These are phyloP conservation scores for Sphenodon punctatus DNA, from an alignment of 2,797 vertebrate genomes.

Conservation along the genomic window DNA sequence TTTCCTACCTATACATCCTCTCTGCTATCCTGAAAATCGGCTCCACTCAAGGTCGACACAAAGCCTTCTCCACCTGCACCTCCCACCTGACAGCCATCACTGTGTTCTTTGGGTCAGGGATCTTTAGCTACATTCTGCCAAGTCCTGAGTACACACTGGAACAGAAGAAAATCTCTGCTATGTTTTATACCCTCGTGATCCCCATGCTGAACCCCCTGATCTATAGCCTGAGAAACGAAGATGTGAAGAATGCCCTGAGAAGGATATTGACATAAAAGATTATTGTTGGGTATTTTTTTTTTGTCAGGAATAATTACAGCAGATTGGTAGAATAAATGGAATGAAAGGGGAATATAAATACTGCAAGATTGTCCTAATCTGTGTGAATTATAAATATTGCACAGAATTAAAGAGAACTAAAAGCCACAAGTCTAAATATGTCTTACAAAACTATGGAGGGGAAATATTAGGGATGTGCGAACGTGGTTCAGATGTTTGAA, in stretches of 20 bases:
- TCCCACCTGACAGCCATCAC: not conserved
- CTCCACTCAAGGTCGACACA: not conserved
- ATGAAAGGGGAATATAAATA: too few species aligned
- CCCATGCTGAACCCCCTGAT: conserved; percentile 11
- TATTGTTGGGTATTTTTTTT: not conserved
- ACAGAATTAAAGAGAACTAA: too few species aligned
- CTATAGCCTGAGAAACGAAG: not conserved
- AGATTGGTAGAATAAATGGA: too few species aligned
- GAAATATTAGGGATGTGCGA: too few species aligned
- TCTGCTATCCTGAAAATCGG: not conserved
- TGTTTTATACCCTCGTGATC: conserved; percentile 26
- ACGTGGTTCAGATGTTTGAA: too few species aligned
- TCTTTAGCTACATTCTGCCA: conserved; percentile 5
- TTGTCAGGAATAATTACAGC: too few species aligned
- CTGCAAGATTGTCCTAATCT: too few species aligned
- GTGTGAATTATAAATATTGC: too few species aligned
- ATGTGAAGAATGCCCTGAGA: not conserved
- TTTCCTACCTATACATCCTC: not conserved
- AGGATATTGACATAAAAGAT: not conserved
- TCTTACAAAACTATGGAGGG: too few species aligned
- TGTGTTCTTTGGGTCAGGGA: not conserved
- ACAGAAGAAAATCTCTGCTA: conserved; percentile 4
- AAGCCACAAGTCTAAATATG: too few species aligned
- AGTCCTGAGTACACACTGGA: not conserved
- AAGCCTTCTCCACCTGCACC: not conserved